A percentile compares a stretch with the other conserved stretches of the same genome.
phyloP scores from a whole-genome alignment of 2,797 vertebrate genomes.

The Ctenosaura bakeri region DNA sequence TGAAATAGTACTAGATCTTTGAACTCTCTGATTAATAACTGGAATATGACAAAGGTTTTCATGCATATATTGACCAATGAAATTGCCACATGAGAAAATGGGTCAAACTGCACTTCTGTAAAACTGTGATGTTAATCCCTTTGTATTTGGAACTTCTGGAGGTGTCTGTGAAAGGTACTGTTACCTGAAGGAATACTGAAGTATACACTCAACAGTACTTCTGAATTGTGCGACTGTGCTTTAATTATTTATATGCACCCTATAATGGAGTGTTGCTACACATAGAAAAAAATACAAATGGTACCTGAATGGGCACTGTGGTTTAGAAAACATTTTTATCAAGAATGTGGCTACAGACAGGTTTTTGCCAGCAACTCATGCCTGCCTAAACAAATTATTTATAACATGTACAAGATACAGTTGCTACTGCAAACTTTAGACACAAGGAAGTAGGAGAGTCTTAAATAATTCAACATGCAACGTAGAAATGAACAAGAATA shows the following conservation, averaged over 20 bases:
- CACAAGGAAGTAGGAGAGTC: not conserved
- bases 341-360: conserved; percentile 15
- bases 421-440: conserved; percentile 23
- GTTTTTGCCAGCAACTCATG: conserved; percentile 27
- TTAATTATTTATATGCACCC: not conserved
- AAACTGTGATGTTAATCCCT: not conserved
- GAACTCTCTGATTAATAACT: not conserved
- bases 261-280: rapidly evolving
- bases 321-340: not conserved
- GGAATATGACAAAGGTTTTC: not conserved
- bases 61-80: not conserved
- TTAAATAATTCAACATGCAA: conserved; percentile 45
- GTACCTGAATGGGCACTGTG: not conserved
- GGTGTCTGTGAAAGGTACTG: conserved; percentile 22
- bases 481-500: conserved; percentile 25
- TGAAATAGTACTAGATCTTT: not conserved
- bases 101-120: not conserved
- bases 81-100: not conserved
- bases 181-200: not conserved
- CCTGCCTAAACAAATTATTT: conserved; percentile 49
- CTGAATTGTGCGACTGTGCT: rapidly evolving
- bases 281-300: not conserved
- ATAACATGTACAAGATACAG: conserved; percentile 8
- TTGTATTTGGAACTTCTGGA: conserved; percentile 8
- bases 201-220: not conserved